A percentile compares a stretch with the other conserved stretches of the same genome.
Evolutionary conservation across 2,888 invertebrate genomes (phyloP).

Genomic region (Hymenopus coronatus): DNA sequence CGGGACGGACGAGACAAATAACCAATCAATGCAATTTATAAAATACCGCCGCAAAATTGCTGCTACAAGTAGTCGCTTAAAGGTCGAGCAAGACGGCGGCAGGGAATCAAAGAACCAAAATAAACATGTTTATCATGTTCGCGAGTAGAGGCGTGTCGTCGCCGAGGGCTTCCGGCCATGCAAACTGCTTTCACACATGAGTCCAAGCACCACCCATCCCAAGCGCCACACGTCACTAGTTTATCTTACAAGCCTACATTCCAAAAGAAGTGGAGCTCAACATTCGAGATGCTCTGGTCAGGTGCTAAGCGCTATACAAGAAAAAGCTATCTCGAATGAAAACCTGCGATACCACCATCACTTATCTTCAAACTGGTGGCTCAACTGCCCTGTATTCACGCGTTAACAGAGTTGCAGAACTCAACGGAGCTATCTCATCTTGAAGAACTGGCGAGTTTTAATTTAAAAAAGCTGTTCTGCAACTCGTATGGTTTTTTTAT

Average conservation of each 20-base stretch:
- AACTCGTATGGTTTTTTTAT: too few species aligned
- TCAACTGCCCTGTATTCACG: too few species aligned
- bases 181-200: neutral
- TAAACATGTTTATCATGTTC: neutral
- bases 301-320: too few species aligned
- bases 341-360: too few species aligned
- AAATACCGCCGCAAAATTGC: neutral
- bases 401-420: too few species aligned
- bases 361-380: too few species aligned
- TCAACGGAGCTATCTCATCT: too few species aligned
- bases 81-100: neutral
- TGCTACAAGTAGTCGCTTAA: neutral
- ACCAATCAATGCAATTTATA: neutral
- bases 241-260: neutral
- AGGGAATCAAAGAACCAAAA: neutral
- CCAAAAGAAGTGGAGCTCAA: too few species aligned
- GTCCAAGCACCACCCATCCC: neutral
- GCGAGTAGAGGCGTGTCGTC: neutral
- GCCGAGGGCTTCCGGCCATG: neutral
- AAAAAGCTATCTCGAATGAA: too few species aligned
- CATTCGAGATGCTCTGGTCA: too few species aligned
- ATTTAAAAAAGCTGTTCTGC: too few species aligned
- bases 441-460: too few species aligned
- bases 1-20: neutral
- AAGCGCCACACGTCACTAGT: neutral